These are phyloP conservation scores for Patella ulyssiponensis DNA, from an alignment of 2,888 invertebrate species.

Conservation along the genomic window DNA sequence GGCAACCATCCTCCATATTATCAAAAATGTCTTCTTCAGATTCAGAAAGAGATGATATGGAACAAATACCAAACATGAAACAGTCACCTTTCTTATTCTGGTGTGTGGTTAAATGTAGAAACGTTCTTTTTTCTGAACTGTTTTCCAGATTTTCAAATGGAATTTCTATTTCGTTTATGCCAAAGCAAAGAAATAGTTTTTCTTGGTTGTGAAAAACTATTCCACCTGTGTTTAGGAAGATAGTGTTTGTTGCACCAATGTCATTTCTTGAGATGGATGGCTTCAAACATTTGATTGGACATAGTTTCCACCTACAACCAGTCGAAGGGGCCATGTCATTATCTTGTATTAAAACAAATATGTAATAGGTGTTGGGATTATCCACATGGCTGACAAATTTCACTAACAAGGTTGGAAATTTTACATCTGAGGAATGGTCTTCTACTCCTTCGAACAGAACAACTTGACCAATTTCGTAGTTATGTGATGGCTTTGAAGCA, in stretches of 20 bases:
- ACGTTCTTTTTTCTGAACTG: too few species aligned
- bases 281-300: not conserved
- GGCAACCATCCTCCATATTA: not conserved
- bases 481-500: too few species aligned
- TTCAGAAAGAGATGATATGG: too few species aligned
- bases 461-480: not conserved
- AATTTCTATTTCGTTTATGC: too few species aligned
- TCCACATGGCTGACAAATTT: not conserved
- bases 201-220: too few species aligned
- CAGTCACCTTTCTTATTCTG: not conserved
- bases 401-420: not conserved
- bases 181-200: too few species aligned
- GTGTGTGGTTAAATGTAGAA: too few species aligned
- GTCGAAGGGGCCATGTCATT: not conserved
- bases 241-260: too few species aligned
- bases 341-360: not conserved
- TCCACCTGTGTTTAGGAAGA: too few species aligned
- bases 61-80: not conserved
- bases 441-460: not conserved
- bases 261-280: not conserved
- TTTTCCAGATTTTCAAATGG: too few species aligned
- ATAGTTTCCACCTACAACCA: not conserved
- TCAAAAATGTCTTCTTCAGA: too few species aligned
- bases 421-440: not conserved
- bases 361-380: not conserved